Evolutionary conservation across 2,797 vertebrate genomes (phyloP).

Genomic region (Chromis chromis): DNA sequence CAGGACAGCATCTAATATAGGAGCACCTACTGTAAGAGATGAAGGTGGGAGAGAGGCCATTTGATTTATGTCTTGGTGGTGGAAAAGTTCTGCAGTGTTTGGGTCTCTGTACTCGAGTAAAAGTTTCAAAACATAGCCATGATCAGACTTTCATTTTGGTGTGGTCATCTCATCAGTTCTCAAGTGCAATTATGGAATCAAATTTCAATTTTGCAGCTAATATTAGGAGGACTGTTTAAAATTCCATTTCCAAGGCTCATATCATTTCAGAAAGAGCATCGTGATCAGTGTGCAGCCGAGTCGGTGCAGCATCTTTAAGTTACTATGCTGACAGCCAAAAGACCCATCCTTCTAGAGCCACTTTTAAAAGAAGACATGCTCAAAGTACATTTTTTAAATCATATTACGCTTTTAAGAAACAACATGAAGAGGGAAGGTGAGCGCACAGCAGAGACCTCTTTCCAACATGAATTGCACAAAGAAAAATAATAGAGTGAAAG

Average conservation of each 20-base stretch:
- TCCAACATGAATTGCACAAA: constrained; percentile 57
- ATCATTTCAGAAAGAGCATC: constrained; percentile 31
- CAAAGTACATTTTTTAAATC: constrained; percentile 5
- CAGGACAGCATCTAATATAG: constrained; percentile 37
- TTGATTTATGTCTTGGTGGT: constrained; percentile 63
- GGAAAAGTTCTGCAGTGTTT: constrained; percentile 54
- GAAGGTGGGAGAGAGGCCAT: constrained; percentile 38
- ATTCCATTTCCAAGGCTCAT: constrained; percentile 27
- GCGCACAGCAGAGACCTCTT: constrained; percentile 33
- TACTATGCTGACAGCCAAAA: constrained; percentile 28
- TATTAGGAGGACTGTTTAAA: constrained; percentile 23
- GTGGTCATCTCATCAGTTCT: constrained; percentile 36
- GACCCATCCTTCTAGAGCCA: constrained; percentile 18
- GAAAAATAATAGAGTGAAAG: constrained; percentile 9
- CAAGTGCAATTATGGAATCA: constrained; percentile 27
- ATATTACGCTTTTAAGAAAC: constrained; percentile 52
- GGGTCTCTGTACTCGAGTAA: constrained; percentile 28
- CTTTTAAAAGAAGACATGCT: constrained; percentile 20
- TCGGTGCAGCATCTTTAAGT: constrained; percentile 12
- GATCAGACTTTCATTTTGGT: constrained; percentile 33
- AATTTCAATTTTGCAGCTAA: constrained; percentile 18
- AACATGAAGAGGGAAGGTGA: constrained; percentile 39
- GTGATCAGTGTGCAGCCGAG: constrained; percentile 12
- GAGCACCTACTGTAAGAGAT: constrained; percentile 40
- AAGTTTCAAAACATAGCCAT: constrained; percentile 42